A percentile compares a stretch with the other conserved stretches of the same genome.
Evolutionary conservation across 2,113 vertebrate genomes (phyloP).

Genomic region (Meles meles): DNA sequence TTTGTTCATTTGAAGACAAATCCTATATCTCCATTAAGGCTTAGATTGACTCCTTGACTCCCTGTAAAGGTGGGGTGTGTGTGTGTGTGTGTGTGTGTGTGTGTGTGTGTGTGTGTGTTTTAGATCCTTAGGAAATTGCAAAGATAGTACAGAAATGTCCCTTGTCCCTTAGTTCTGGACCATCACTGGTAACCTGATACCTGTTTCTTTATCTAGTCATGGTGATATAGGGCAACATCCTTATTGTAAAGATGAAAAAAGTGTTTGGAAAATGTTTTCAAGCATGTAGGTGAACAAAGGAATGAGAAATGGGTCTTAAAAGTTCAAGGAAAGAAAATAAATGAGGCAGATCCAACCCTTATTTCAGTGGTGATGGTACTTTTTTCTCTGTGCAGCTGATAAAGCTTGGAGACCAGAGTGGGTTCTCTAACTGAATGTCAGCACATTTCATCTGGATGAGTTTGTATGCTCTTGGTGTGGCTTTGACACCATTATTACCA

Average conservation of each 20-base stretch:
- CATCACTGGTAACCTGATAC: not conserved
- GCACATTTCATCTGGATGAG: not conserved
- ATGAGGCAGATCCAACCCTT: not conserved
- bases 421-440: not conserved
- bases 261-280: not conserved
- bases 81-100: not conserved
- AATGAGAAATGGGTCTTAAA: not conserved
- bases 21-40: not conserved
- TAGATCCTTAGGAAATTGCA: not conserved
- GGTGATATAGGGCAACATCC: not conserved
- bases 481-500: not conserved
- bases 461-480: not conserved
- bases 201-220: not conserved
- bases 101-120: not conserved
- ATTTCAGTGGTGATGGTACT: not conserved
- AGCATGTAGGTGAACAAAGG: not conserved
- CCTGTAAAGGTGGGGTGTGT: not conserved
- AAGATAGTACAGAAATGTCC: not conserved
- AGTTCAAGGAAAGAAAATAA: not conserved
- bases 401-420: not conserved
- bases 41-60: not conserved
- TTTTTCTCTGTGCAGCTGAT: not conserved
- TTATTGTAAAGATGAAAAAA: not conserved
- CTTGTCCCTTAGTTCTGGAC: not conserved
- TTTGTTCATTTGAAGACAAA: not conserved